Percentiles rank a stretch among this genome's conserved stretches.
phyloP scores from a whole-genome alignment of 2,888 invertebrate species.

The Drosophila lutescens region DNA sequence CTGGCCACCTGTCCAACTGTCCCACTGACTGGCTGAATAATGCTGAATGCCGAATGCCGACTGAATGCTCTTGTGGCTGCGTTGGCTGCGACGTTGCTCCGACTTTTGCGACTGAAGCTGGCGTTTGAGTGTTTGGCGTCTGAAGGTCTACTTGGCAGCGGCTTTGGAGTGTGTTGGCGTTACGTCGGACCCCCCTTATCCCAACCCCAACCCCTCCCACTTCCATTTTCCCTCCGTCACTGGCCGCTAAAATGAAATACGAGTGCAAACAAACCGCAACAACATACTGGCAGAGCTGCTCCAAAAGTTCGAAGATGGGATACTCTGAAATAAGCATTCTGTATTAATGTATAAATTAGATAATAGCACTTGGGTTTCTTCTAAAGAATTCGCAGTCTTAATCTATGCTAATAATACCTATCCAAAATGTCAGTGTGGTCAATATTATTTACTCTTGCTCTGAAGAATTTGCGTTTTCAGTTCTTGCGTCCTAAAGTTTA shows the following conservation, averaged over 20 bases:
- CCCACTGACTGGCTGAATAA: conserved; percentile 42
- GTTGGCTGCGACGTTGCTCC: conserved; percentile 34
- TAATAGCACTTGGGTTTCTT: too few species aligned
- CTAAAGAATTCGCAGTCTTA: too few species aligned
- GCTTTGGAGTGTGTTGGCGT: conserved; percentile 76
- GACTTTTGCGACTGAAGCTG: conserved; percentile 42
- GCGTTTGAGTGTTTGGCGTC: conserved; percentile 80
- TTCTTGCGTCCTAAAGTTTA: too few species aligned
- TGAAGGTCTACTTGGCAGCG: conserved; percentile 80
- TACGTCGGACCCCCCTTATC: conserved; percentile 53
- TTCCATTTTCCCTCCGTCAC: conserved; percentile 28
- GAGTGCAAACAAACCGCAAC: conserved; percentile 70
- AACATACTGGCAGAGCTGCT: conserved; percentile 11
- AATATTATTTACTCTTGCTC: too few species aligned
- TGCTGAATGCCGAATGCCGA: conserved; percentile 37
- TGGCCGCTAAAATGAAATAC: conserved; percentile 72
- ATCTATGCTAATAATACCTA: too few species aligned
- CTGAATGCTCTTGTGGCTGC: conserved; percentile 48
- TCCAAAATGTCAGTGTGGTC: too few species aligned
- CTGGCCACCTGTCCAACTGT: conserved; percentile 50
- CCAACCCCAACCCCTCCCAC: conserved; percentile 9
- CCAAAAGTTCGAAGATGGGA: conserved; percentile 9
- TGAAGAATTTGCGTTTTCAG: too few species aligned
- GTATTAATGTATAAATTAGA: too few species aligned
- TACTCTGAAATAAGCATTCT: conserved; percentile 39